Evolutionary conservation across 2,113 vertebrate genomes (phyloP).

Genomic region (Carettochelys insculpta): DNA sequence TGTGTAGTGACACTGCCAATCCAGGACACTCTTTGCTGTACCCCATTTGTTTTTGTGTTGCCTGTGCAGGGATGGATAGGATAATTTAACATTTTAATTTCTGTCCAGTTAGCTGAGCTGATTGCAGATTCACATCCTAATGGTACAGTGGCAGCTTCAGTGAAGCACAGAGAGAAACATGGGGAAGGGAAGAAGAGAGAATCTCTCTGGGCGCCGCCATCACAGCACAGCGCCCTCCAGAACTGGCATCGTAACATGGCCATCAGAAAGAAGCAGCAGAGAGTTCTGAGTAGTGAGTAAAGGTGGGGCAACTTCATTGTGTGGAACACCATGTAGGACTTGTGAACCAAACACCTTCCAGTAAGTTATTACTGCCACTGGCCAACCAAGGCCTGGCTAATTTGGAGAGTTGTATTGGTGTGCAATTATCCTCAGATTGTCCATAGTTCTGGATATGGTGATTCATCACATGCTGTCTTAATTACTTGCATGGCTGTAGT

Average conservation of each 20-base stretch:
- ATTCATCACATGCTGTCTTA: neutral
- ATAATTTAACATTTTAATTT: neutral
- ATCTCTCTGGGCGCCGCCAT: neutral
- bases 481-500: neutral
- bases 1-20: neutral
- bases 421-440: neutral
- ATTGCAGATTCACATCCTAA: conserved; percentile 49
- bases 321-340: neutral
- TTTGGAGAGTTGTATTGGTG: fast-evolving
- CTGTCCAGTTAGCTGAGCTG: conserved; percentile 75
- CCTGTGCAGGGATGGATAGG: neutral
- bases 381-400: neutral
- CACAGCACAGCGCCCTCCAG: conserved; percentile 81
- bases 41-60: neutral
- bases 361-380: neutral
- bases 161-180: neutral
- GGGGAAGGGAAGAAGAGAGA: conserved; percentile 25
- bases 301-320: neutral
- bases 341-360: neutral
- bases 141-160: neutral
- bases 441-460: neutral
- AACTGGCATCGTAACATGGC: conserved; percentile 85
- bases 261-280: conserved; percentile 82
- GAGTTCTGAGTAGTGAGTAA: conserved; percentile 82
- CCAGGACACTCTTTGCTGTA: neutral